Evolutionary conservation across 2,888 invertebrate species (phyloP), one percentile per base, ranked within the genome.

Genomic region (Scaeva pyrastri): DNA sequence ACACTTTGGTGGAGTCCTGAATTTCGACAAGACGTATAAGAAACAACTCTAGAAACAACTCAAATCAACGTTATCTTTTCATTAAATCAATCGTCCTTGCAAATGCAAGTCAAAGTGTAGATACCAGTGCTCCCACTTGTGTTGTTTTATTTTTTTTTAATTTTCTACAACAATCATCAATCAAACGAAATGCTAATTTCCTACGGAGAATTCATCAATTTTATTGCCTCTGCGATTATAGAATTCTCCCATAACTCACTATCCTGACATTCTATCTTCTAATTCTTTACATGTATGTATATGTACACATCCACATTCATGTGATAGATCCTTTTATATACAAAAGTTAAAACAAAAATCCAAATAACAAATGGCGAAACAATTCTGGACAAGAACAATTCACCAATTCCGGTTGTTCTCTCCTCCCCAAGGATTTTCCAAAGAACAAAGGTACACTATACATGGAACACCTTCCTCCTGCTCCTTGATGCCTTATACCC

Each of bases 331-430:
- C 36, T 19, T 50, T 58, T 39, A n/a, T 12, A 55, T 14, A 56
- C 31, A 16, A 31, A 81, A 77, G 70, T n/a, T 45, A 73, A 76
- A 64, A 48, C 31, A 45, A 74, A 74, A 75, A 66, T 5, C 16
- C 19, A 74, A 86, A 78, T 82, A 82, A 78, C 86, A 82, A 86
- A 86, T 82, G 41, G 77, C 82, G 73, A 86, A 82, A 82, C 86
- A 81, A 74, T 82, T 82, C 86, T 82, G 86, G 81, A 86, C 86
- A 86, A 81, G 85, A 85, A 78, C 81, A 82, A 66, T 86, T 86
- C 81, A 77, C 86, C 86, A 78, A 82, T 82, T 82, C 86, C 81
- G 86, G 82, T 86, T 50, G 86, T 74, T 80, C 76, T 80, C 76
- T 31, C 31, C 31, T 86, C 86, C 82, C 52, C 68, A 68, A 68